phyloP scores from a whole-genome alignment of 2,888 invertebrate species.

The Philopedon plagiatum region DNA sequence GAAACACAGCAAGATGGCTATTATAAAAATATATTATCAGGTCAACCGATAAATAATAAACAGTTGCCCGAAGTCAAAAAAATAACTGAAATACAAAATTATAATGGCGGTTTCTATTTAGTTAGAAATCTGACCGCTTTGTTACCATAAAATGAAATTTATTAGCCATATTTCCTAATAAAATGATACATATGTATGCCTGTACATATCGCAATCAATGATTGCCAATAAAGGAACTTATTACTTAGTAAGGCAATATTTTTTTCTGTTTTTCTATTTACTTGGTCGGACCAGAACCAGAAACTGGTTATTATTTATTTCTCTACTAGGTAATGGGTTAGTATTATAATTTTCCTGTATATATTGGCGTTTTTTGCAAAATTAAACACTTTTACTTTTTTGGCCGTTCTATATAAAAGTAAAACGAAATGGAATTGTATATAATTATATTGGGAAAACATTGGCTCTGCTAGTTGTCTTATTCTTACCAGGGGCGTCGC shows the following conservation, averaged over 20 bases:
- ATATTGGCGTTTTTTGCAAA: background rate
- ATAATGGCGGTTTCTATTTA: background rate
- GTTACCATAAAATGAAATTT: background rate
- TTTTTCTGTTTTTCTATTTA: conserved; percentile 11
- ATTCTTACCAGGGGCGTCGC: too few species aligned
- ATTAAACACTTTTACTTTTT: background rate
- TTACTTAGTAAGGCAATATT: conserved; percentile 8
- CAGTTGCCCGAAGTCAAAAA: background rate
- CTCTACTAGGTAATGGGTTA: background rate
- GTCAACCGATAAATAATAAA: background rate
- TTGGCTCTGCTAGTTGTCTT: too few species aligned
- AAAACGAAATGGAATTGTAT: too few species aligned
- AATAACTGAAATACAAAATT: too few species aligned
- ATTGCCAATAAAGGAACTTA: conserved; percentile 29
- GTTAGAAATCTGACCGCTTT: background rate
- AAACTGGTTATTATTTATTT: conserved; percentile 22
- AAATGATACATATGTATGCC: conserved; percentile 19
- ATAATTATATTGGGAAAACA: too few species aligned
- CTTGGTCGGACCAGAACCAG: conserved; percentile 9
- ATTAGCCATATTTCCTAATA: conserved; percentile 14
- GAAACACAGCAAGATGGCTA: background rate
- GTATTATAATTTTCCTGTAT: conserved; percentile 11
- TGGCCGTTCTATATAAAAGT: too few species aligned
- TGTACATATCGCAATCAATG: conserved; percentile 13
- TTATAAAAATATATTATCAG: background rate